Evolutionary conservation across 53 echinoderm and acorn worm species (phyloP), one percentile per base, ranked within the genome.

Genomic region (Henricia sp.): DNA sequence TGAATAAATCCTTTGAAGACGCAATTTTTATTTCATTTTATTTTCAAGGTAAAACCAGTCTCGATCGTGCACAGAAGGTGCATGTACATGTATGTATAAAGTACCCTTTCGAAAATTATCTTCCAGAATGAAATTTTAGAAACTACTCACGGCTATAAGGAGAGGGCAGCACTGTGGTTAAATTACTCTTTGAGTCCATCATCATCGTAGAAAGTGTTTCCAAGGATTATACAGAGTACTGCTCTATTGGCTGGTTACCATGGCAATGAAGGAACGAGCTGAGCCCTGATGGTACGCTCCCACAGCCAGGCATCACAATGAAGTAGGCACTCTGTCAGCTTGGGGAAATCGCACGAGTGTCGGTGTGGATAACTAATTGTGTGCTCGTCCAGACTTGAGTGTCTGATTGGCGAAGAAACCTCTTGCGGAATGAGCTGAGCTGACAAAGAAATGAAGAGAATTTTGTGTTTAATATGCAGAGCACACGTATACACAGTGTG

Each of bases 151-250:
- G 48, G 38, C 64, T 19, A 6, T 46, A 27, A 42, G 80, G 80
- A 80, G 80, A 64, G 40, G 80, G 80, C 20, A 80, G 19, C 27
- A 62, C 29, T 46, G 80, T 77, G 28, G 77, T 80, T 43, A 35
- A 20, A 33, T 62, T 80, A 63, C 64, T 21, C 48, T 43, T 60
- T 46, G 63, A 32, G 57, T 60, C 80, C 80, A 80, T 80, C 80
- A 80, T 80, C 34, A 80, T 80, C n/a, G n/a, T n/a, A n/a, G n/a
- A 80, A 59, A 40, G 6, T 39, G 13, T n/a, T 62, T 29, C 50
- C 46, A 50, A 64, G 20, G n/a, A n/a, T n/a, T n/a, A n/a, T n/a
- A n/a, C n/a, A n/a, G n/a, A n/a, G n/a, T n/a, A n/a, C n/a, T n/a
- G n/a, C n/a, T n/a, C 46, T 50, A 33, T 63, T 11, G 50, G 16